phyloP scores from a whole-genome alignment of 92 coral and sea anemone species.

The Porites rus region DNA sequence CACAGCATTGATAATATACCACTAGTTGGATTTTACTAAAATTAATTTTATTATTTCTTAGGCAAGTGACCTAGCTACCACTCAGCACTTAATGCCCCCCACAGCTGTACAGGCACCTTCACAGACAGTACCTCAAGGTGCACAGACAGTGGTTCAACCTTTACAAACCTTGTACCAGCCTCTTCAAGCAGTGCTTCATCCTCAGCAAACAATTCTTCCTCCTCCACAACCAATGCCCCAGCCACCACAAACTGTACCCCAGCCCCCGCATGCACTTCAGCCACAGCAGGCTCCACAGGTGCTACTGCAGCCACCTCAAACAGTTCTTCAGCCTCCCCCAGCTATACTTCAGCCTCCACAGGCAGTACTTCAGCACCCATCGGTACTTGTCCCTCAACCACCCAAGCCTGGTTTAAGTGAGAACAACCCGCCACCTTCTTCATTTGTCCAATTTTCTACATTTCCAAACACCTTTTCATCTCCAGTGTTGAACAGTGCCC shows the following conservation, averaged over 20 bases:
- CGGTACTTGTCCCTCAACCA: background rate
- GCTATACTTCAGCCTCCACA: background rate
- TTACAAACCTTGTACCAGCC: slow-evolving; percentile 5
- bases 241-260: background rate
- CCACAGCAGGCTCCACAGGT: slow-evolving; percentile 2
- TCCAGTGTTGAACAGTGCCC: slow-evolving; percentile 18
- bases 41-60: background rate
- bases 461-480: slow-evolving; percentile 16
- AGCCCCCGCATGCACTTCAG: background rate
- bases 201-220: background rate
- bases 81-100: slow-evolving; percentile 7
- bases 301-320: background rate
- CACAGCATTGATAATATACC: too few relatives aligned
- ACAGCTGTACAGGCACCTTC: background rate
- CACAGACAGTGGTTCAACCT: background rate
- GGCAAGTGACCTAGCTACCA: background rate
- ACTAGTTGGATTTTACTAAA: too few relatives aligned
- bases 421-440: slow-evolving; percentile 11
- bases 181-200: slow-evolving; percentile 8
- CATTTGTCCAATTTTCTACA: slow-evolving; percentile 20
- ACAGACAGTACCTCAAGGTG: background rate
- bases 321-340: slow-evolving; percentile 6
- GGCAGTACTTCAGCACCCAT: background rate
- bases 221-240: background rate
- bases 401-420: slow-evolving; percentile 13